A percentile compares a stretch with the other conserved stretches of the same genome.
phyloP scores from a whole-genome alignment of 2,113 vertebrate genomes.

The Madoqua kirkii region DNA sequence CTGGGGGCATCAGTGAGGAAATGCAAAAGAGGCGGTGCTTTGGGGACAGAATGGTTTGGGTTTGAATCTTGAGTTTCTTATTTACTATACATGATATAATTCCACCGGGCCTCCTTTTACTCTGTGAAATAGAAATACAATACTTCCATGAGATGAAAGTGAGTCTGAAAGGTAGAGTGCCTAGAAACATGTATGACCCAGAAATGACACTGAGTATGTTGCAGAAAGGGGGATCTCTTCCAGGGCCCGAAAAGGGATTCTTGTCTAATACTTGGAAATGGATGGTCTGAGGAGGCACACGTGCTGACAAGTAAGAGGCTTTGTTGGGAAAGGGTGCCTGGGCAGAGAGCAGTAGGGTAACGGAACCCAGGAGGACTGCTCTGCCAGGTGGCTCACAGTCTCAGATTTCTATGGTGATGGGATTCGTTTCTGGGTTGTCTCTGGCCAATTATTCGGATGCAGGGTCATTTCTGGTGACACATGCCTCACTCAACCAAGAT shows the following conservation, averaged over 20 bases:
- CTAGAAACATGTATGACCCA: not conserved
- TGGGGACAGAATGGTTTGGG: not conserved
- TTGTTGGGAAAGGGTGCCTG: not conserved
- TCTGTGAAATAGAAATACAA: not conserved
- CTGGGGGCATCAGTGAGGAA: not conserved
- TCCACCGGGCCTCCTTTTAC: not conserved
- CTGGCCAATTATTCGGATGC: not conserved
- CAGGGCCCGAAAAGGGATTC: not conserved
- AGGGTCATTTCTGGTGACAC: not conserved
- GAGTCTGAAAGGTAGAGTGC: not conserved
- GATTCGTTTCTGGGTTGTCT: not conserved
- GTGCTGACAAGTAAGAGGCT: not conserved
- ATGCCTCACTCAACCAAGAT: not conserved
- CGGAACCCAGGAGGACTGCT: not conserved
- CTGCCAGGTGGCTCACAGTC: not conserved
- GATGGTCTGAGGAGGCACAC: not conserved
- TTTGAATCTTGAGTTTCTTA: not conserved
- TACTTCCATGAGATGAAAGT: not conserved
- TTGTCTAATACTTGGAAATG: not conserved
- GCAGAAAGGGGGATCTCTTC: not conserved
- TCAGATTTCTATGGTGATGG: not conserved
- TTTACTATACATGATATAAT: not conserved
- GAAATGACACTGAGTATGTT: not conserved
- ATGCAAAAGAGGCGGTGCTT: not conserved
- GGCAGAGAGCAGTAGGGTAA: not conserved